Evolutionary conservation across 1,140 invertebrate species (phyloP), one percentile per base, ranked within the genome.

Genomic region (Cydia pomonella): DNA sequence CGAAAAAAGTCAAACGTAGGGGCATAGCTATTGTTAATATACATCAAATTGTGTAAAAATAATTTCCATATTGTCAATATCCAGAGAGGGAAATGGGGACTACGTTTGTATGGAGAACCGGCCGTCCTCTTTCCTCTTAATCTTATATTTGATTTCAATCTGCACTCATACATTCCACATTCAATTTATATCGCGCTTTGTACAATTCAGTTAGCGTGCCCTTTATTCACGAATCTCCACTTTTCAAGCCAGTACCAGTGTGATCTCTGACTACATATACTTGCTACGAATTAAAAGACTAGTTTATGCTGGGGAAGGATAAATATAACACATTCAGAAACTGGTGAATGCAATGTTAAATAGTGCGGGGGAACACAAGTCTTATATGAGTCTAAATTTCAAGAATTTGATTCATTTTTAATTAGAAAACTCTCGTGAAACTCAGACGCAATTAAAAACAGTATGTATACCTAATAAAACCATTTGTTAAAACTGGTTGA

Each of bases 181-280:
- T 66, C 63, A 66, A 66, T 66, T 66, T 29, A 66, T 66, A 29
- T 29, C 63, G 27, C 25, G 63, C 27, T 23, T 66, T 66, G 63
- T 66, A 66, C 25, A 66, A 66, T 66, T 66, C 63, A 66, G 63
- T 66, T 66, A 66, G 63, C 63, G 63, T n/a, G 62, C 50, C 50
- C 16, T 53, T 47, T 53, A 53, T 53, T 53, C 50, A 53, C n/a
- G 16, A 53, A 53, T 18, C 0, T 3, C n/a, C n/a, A 53, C 50
- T 16, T n/a, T n/a, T 13, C 44, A 3, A 47, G 1, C 13, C 44
- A 47, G 16, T 5, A 47, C 44, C 13, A 47, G 7, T 38, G 16
- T 47, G 44, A 47, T 47, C 44, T 47, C 13, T 16, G 44, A 3
- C 16, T 16, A 4, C 44, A 4, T 16, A 47, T 47, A 16, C 13